A percentile compares a stretch with the other conserved stretches of the same genome.
These are phyloP conservation scores for Sminthurinus aureus DNA, from an alignment of 2,888 invertebrate species.

Conservation along the genomic window DNA sequence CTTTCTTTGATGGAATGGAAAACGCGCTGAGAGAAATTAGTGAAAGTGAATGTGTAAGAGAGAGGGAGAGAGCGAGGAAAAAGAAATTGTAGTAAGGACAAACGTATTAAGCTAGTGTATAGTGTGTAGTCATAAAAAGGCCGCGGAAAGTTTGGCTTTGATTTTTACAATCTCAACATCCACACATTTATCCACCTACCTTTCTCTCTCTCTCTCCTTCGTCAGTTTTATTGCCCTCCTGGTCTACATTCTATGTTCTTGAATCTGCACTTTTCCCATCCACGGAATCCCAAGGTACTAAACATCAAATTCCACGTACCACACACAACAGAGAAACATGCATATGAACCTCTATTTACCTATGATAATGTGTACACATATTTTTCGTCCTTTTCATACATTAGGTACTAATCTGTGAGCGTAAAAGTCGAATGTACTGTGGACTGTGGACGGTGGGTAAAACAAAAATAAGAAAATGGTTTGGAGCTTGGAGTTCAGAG, in stretches of 20 bases:
- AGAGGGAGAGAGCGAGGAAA: too few species aligned
- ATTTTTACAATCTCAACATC: neutral
- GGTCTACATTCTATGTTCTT: neutral
- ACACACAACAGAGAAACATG: neutral
- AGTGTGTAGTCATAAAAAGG: neutral
- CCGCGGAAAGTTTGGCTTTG: neutral
- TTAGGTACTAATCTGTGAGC: neutral
- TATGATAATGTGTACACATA: neutral
- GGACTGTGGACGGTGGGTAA: neutral
- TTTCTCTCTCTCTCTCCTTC: conserved; percentile 5
- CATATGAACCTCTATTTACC: neutral
- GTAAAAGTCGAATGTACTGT: neutral
- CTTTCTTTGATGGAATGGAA: too few species aligned
- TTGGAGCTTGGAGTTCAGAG: neutral
- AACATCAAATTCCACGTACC: too few species aligned
- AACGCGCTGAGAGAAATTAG: too few species aligned
- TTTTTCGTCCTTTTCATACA: neutral
- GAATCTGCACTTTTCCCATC: too few species aligned
- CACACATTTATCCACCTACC: neutral
- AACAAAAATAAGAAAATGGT: neutral
- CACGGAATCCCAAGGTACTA: too few species aligned
- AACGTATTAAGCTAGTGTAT: too few species aligned
- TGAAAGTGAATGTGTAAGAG: too few species aligned
- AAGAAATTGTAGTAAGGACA: too few species aligned
- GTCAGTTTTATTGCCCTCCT: neutral